Base-by-base conservation (phyloP, 2,797 vertebrate genomes). In the Periparus ater region DNA sequence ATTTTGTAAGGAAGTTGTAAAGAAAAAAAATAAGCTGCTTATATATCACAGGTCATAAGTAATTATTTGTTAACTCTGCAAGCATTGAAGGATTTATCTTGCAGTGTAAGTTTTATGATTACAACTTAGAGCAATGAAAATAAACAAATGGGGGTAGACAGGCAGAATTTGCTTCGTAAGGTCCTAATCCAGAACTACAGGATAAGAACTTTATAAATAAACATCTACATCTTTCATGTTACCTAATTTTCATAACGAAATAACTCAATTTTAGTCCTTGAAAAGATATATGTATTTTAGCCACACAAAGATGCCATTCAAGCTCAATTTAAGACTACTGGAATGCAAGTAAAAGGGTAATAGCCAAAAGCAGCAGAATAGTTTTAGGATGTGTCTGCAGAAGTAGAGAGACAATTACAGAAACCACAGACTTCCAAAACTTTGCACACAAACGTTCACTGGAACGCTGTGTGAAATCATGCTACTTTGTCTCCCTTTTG, bases 51-150 rank as follows among this genome's bases (percentile, higher is more conserved):
- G 38, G 29, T 44, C 15, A 6, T 32, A 65, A 73, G 18, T 32
- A 65, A 34, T 55, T 54, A 82, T 20, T 86, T 73, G 27, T 51
- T 68, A 89, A 67, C 16, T 53, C 44, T 5, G 2, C 8, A 89
- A 91, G 48, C 25, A 72, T 19, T n/a, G 34, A 68, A 62, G 10
- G 10, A 75, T 65, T 18, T 36, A 20, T 42, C 25, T 62, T 62
- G 48, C 22, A 75, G 34, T 10, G 1, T 7, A 29, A 70, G 6
- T 58, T 81, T 57, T 66, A 51, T 0, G 0, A 68, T 36, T 61
- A 40, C n/a, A 82, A 32, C 25, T 72, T 70, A 34, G 7, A 25
- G n/a, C 42, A 92, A 65, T 17, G 9, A 84, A 93, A 72, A 65
- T 38, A 78, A n/a, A 58, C 27, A 50, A 32, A 30, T 6, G 14